These are phyloP conservation scores for Epiperipatus broadwayi DNA, from an alignment of 2,888 invertebrate species.

Conservation along the genomic window DNA sequence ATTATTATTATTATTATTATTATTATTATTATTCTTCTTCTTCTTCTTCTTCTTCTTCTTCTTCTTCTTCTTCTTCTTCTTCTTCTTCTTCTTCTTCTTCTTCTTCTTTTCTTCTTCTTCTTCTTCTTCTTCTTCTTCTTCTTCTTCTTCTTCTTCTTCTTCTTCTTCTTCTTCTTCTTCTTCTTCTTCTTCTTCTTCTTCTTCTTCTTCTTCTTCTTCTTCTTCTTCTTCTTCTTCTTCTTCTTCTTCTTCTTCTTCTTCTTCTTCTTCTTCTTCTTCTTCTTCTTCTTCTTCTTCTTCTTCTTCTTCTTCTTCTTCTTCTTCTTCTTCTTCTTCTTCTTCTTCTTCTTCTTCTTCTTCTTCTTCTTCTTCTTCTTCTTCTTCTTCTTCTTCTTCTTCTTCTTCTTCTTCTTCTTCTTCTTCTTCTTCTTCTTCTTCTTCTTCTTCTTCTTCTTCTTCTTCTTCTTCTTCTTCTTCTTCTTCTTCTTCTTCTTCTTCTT, in stretches of 20 bases:
- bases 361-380: not conserved
- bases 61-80: too few relatives aligned
- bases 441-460: not conserved
- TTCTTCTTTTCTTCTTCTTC: not conserved
- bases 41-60: too few relatives aligned
- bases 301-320: not conserved
- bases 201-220: constrained; percentile 4
- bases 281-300: not conserved
- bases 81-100: too few relatives aligned
- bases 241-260: constrained; percentile 1
- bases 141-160: constrained; percentile 4
- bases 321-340: not conserved
- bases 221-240: constrained; percentile 1
- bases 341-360: not conserved
- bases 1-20: not conserved
- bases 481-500: not conserved
- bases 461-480: not conserved
- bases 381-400: not conserved
- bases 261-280: constrained; percentile 4
- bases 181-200: constrained; percentile 1
- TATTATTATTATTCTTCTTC: too few relatives aligned
- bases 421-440: not conserved
- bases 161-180: constrained; percentile 1
- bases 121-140: constrained; percentile 1
- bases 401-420: not conserved